A percentile compares a stretch with the other conserved stretches of the same genome.
phyloP scores from a whole-genome alignment of 2,797 vertebrate species.

The Sus cebifrons region DNA sequence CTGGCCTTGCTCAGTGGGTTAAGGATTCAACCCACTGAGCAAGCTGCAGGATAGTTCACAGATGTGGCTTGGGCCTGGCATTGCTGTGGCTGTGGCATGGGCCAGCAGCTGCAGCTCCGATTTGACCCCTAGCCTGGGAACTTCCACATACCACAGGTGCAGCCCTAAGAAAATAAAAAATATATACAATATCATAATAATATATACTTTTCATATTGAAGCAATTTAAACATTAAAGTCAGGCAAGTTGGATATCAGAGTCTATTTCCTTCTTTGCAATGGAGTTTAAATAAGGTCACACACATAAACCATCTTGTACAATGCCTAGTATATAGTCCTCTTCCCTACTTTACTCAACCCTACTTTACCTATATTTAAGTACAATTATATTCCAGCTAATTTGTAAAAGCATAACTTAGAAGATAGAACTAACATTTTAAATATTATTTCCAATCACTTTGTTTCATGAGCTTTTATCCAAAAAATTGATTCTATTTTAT shows the following conservation, averaged over 20 bases:
- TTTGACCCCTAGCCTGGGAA: too few relatives aligned
- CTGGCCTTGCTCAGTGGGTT: too few relatives aligned
- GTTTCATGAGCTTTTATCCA: not conserved
- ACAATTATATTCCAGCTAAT: not conserved
- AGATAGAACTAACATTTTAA: not conserved
- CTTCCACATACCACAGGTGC: too few relatives aligned
- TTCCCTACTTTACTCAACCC: not conserved
- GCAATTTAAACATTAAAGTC: too few relatives aligned
- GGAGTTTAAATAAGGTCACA: not conserved
- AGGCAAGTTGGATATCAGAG: not conserved
- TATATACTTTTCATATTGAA: too few relatives aligned
- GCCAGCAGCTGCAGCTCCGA: too few relatives aligned
- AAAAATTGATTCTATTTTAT: not conserved
- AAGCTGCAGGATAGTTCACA: too few relatives aligned
- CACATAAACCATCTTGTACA: not conserved
- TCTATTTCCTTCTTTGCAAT: not conserved
- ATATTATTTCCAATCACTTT: slow-evolving; percentile 3
- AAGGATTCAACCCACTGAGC: too few relatives aligned
- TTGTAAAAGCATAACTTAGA: not conserved
- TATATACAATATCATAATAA: too few relatives aligned
- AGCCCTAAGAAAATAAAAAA: too few relatives aligned
- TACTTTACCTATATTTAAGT: not conserved
- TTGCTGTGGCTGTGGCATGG: too few relatives aligned
- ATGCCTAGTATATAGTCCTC: not conserved
- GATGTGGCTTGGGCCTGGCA: too few relatives aligned